Conservation (phyloP, 2,888 invertebrate species). For the Dichetophora obliterata region DNA sequence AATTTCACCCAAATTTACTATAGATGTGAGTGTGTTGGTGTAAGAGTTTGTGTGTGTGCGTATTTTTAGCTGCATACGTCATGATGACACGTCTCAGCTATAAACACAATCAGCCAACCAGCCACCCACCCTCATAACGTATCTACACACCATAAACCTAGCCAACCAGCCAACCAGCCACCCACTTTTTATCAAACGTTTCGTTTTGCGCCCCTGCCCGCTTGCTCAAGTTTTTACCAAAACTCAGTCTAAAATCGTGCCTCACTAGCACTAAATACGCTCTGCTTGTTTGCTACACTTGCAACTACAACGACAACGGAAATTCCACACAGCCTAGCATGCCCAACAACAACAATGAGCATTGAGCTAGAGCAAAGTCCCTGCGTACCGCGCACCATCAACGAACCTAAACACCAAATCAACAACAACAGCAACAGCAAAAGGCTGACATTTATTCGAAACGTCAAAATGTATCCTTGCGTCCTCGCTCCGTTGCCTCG, state of each 20-base stretch:
- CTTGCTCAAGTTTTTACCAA: neutral
- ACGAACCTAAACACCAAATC: conserved; percentile 20
- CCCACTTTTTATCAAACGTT: neutral
- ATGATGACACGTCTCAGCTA: conserved; percentile 61
- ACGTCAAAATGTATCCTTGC: conserved; percentile 40
- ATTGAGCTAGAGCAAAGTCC: neutral
- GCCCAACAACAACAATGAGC: conserved; percentile 2
- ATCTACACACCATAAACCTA: neutral
- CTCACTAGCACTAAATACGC: neutral
- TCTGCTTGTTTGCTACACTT: neutral
- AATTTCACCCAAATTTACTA: conserved; percentile 28
- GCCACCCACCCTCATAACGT: conserved; percentile 16
- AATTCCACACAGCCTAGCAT: conserved; percentile 11
- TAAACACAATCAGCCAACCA: conserved; percentile 37
- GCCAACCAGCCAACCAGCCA: too few relatives aligned
- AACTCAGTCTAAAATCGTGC: neutral
- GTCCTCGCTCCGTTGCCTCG: conserved; percentile 1
- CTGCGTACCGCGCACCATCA: conserved; percentile 9
- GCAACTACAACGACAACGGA: neutral
- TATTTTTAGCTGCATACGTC: conserved; percentile 63
- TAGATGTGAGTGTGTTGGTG: neutral
- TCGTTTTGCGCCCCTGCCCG: neutral
- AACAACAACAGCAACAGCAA: conserved; percentile 4
- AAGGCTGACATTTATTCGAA: conserved; percentile 37
- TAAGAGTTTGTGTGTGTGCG: neutral